Evolutionary conservation across 2,888 invertebrate species (phyloP).

Genomic region (Drepanosiphum platanoidis): DNA sequence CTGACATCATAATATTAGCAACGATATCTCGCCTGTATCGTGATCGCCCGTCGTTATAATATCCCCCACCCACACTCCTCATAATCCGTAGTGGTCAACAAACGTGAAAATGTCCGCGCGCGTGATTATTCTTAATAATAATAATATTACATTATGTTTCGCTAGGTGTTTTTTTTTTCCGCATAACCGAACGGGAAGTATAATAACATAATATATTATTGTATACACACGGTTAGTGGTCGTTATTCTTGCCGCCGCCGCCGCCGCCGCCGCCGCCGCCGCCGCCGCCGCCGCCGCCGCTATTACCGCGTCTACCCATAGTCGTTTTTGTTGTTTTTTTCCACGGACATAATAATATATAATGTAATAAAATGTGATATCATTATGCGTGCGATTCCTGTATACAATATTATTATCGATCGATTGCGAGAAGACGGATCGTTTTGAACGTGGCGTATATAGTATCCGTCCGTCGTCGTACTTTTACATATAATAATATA

Average conservation of each 20-base stretch:
- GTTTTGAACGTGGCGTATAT: neutral
- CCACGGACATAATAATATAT: neutral
- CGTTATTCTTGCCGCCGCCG: too few relatives aligned
- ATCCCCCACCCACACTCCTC: too few relatives aligned
- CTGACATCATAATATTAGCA: too few relatives aligned
- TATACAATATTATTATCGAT: neutral
- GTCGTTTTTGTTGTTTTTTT: neutral
- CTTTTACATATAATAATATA: neutral
- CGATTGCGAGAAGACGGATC: neutral
- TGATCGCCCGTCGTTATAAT: too few relatives aligned
- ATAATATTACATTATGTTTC: neutral
- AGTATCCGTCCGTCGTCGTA: neutral
- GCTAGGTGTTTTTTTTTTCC: neutral
- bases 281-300: neutral
- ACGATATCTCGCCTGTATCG: too few relatives aligned
- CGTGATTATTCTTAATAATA: neutral
- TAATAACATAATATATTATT: neutral
- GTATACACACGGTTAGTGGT: neutral
- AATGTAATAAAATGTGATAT: neutral
- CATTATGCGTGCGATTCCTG: neutral
- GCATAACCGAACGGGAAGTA: conserved; percentile 2
- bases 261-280: too few relatives aligned
- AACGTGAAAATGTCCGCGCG: conserved; percentile 16
- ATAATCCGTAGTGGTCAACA: too few relatives aligned
- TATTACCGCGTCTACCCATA: neutral